A percentile compares a stretch with the other conserved stretches of the same genome.
These are phyloP conservation scores for Odontamblyopus lacepedii DNA, from an alignment of 2,797 vertebrate genomes.

Conservation along the genomic window DNA sequence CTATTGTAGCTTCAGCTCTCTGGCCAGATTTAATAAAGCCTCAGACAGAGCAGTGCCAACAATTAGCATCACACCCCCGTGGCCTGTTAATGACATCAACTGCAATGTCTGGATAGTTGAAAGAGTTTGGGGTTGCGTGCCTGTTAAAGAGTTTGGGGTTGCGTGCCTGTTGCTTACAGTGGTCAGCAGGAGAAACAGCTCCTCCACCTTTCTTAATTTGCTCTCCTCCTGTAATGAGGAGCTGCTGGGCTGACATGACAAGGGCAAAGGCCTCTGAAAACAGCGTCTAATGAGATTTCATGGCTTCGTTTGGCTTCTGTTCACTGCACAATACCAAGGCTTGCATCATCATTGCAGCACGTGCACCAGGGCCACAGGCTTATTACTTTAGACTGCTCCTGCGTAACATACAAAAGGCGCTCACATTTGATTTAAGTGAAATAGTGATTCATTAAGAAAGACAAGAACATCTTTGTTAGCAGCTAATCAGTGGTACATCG, in stretches of 20 bases:
- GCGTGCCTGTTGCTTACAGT: not conserved
- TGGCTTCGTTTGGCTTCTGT: constrained; percentile 6
- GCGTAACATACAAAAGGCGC: not conserved
- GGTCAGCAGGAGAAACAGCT: not conserved
- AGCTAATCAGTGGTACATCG: not conserved
- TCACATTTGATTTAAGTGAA: too few relatives aligned
- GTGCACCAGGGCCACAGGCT: not conserved
- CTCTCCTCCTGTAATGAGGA: not conserved
- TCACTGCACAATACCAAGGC: constrained; percentile 1
- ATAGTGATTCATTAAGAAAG: not conserved
- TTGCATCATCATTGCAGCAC: constrained; percentile 9
- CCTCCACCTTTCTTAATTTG: not conserved
- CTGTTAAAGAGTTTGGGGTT: not conserved
- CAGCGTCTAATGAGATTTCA: constrained; percentile 8
- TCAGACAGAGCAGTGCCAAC: too few relatives aligned
- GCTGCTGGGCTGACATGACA: not conserved
- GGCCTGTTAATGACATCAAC: too few relatives aligned
- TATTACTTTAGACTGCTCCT: not conserved
- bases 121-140: not conserved
- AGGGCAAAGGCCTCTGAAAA: constrained; percentile 8
- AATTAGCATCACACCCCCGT: too few relatives aligned
- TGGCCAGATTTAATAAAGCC: too few relatives aligned
- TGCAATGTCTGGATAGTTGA: too few relatives aligned
- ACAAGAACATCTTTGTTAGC: not conserved
- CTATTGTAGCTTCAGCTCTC: too few relatives aligned